Evolutionary conservation across 2,113 vertebrate genomes (phyloP), one percentile per base, ranked within the genome.

Genomic region (Circaetus gallicus): DNA sequence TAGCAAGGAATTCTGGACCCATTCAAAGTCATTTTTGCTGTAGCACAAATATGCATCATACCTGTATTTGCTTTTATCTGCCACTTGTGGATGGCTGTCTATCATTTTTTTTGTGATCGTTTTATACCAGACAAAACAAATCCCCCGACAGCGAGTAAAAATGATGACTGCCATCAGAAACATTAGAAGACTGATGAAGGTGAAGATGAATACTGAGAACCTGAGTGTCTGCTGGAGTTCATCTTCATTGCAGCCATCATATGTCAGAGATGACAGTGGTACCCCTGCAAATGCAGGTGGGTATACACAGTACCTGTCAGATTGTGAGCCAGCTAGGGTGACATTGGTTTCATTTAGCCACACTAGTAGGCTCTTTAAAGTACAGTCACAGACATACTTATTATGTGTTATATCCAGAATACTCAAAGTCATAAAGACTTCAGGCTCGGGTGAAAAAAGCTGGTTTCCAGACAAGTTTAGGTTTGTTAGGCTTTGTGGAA

Each of bases 21-120:
- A 99, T 24, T 96, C 92, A 25, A 99, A 99, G 96, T 99, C 98
- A 13, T 82, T 98, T 87, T 95, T 95, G 83, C 98, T 99, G 93
- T 99, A 99, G 97, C 99, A 99, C 26, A 99, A 45, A 86, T 98
- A 99, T 0, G 98, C 98, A 11, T 99, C 99, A 0, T 99, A 99
- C 81, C 73, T 97, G 83, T 96, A 95, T 1, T 40, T 31, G 2
- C 97, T 96, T 4, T 61, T 29, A 24, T 78, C 62, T 31, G 82
- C 53, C 6, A 15, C 22, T 19, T 7, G 32, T 20, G 24, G 42
- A 3, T 43, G 93, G 13, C 91, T 97, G 25, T 87, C 89, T 5
- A 98, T 50, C 22, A 99, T 25, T 38, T 91, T 90, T 17, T 73
- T 45, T 7, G 78, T 55, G 9, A 96, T 49, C 19, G 92, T 98